These are phyloP conservation scores for Lacanobia oleracea DNA, from an alignment of 2,888 invertebrate genomes.

Conservation along the genomic window DNA sequence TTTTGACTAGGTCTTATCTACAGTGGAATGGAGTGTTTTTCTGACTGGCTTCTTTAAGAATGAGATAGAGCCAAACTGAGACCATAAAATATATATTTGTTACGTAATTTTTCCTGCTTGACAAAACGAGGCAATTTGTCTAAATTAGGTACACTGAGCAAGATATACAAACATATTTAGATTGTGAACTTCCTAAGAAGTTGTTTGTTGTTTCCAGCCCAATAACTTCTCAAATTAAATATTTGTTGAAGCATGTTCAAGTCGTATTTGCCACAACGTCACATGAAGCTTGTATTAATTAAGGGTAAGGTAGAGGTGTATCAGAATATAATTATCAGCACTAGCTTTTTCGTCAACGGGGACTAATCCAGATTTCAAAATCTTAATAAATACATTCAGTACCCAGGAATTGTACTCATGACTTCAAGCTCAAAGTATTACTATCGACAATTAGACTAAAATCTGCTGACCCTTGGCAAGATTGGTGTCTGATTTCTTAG, in stretches of 20 bases:
- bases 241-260: not conserved
- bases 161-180: not conserved
- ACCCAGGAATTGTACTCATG: too few relatives aligned
- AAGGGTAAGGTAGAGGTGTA: not conserved
- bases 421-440: too few relatives aligned
- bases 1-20: not conserved
- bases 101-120: conserved; percentile 4
- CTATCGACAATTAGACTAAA: too few relatives aligned
- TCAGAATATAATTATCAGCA: too few relatives aligned
- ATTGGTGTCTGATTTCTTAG: too few relatives aligned
- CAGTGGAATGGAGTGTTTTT: conserved; percentile 3
- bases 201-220: not conserved
- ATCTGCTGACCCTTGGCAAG: too few relatives aligned
- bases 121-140: conserved; percentile 19
- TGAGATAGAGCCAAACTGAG: conserved; percentile 3
- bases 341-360: too few relatives aligned
- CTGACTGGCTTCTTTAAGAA: not conserved
- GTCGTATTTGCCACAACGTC: not conserved
- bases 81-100: conserved; percentile 13
- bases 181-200: not conserved
- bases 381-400: too few relatives aligned
- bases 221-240: conserved; percentile 6
- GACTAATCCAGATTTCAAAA: too few relatives aligned
- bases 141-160: conserved; percentile 10
- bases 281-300: not conserved